Evolutionary conservation across 2,113 vertebrate genomes (phyloP).

Genomic region (Nyctereutes procyonoides): DNA sequence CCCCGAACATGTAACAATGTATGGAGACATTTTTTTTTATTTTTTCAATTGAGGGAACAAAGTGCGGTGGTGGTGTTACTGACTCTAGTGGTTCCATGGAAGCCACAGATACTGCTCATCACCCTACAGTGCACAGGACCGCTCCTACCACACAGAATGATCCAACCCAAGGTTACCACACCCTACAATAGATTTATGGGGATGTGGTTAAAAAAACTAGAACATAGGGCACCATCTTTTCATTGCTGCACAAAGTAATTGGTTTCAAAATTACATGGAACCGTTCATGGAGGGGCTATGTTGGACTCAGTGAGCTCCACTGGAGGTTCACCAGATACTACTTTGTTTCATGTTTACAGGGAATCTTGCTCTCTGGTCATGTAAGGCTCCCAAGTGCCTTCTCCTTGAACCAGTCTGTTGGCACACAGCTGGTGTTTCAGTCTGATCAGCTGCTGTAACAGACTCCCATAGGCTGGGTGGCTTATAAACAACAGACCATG

Average conservation of each 20-base stretch:
- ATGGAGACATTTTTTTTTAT: not conserved
- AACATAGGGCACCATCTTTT: not conserved
- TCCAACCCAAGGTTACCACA: too few species aligned
- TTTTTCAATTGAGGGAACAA: not conserved
- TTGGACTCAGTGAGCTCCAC: too few species aligned
- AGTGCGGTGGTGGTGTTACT: too few species aligned
- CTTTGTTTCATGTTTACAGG: too few species aligned
- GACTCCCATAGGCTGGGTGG: not conserved
- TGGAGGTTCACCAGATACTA: not conserved
- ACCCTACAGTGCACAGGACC: not conserved
- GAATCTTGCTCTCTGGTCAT: too few species aligned
- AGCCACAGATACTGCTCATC: accelerated
- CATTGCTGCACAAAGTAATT: too few species aligned
- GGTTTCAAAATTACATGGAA: not conserved
- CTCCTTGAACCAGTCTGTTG: not conserved
- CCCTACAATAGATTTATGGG: accelerated
- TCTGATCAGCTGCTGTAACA: too few species aligned
- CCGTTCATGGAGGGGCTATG: accelerated
- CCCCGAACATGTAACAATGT: not conserved
- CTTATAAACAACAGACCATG: not conserved
- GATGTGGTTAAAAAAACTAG: not conserved
- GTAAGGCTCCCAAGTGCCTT: not conserved
- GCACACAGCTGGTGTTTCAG: not conserved
- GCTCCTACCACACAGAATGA: not conserved
- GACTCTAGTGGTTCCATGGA: too few species aligned